Conservation (phyloP, 1,140 invertebrate genomes). For the Solen grandis region DNA sequence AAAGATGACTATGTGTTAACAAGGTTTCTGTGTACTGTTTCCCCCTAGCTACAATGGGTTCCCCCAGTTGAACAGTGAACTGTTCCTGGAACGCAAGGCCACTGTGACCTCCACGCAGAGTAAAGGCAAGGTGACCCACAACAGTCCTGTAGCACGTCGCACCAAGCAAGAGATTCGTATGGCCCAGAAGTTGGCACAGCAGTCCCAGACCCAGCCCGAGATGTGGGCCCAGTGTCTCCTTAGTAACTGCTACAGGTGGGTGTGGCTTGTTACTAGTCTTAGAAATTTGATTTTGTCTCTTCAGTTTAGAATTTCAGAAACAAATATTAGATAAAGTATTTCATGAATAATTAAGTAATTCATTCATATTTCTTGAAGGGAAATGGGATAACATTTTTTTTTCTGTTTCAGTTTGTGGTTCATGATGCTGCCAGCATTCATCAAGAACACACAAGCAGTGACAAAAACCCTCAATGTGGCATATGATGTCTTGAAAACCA, state of each 20-base stretch:
- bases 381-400: too few relatives aligned
- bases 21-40: not conserved
- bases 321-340: too few relatives aligned
- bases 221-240: constrained; percentile 78
- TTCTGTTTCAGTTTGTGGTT: constrained; percentile 96
- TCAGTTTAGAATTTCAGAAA: too few relatives aligned
- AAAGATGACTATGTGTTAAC: not conserved
- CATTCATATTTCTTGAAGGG: too few relatives aligned
- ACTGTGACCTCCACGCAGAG: constrained; percentile 69
- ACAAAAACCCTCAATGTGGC: constrained; percentile 91
- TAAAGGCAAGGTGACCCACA: constrained; percentile 84
- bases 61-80: constrained; percentile 82
- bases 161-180: constrained; percentile 97
- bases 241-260: constrained; percentile 81
- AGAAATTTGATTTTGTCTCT: too few relatives aligned
- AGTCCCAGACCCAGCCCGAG: not conserved
- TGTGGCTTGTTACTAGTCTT: too few relatives aligned
- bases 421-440: constrained; percentile 92
- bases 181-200: constrained; percentile 88
- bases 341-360: too few relatives aligned
- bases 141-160: constrained; percentile 93
- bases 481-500: constrained; percentile 92
- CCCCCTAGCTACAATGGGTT: constrained; percentile 79
- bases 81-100: constrained; percentile 82
- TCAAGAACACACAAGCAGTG: constrained; percentile 83